Evolutionary conservation across 2,113 vertebrate genomes (phyloP).

Genomic region (Nyctibius bracteatus): DNA sequence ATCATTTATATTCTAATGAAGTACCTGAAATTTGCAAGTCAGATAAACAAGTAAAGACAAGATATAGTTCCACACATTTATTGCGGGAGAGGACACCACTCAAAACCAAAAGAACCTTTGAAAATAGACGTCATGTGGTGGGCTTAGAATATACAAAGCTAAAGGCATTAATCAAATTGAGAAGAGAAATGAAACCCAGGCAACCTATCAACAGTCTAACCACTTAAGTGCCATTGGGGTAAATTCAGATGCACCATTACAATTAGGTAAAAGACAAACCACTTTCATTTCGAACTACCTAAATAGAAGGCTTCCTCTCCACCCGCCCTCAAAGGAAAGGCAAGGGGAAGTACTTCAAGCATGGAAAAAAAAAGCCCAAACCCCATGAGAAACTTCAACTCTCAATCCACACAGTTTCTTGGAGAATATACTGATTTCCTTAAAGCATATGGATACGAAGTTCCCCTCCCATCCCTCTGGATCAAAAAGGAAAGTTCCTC

Average conservation of each 20-base stretch:
- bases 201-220: not conserved
- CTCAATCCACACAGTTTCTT: not conserved
- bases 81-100: not conserved
- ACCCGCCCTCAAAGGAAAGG: not conserved
- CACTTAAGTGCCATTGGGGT: not conserved
- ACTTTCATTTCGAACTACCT: not conserved
- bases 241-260: not conserved
- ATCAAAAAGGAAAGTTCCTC: not conserved
- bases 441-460: fast-evolving
- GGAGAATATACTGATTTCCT: fast-evolving
- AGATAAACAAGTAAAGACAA: not conserved
- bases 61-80: not conserved
- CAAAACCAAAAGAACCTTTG: not conserved
- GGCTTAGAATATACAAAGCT: conserved; percentile 5
- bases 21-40: not conserved
- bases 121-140: not conserved
- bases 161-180: not conserved
- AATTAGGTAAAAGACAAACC: not conserved
- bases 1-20: not conserved
- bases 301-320: not conserved
- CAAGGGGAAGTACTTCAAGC: not conserved
- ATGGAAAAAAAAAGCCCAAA: fast-evolving
- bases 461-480: fast-evolving
- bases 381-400: not conserved
- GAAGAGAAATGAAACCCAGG: conserved; percentile 21